Evolutionary conservation across 2,113 vertebrate genomes (phyloP).

Genomic region (Cryptomyrus ogoouensis): DNA sequence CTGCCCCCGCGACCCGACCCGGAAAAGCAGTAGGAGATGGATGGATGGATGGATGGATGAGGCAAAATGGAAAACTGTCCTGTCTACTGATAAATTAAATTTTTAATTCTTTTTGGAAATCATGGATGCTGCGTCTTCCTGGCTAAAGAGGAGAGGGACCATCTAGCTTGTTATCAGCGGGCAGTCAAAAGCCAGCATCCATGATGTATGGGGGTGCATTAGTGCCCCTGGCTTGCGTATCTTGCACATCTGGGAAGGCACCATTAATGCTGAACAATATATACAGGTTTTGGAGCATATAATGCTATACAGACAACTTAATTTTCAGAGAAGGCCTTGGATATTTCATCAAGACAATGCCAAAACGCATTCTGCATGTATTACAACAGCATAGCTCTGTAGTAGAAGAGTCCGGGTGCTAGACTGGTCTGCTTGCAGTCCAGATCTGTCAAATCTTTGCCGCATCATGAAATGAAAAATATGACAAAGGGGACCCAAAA

Average conservation of each 20-base stretch:
- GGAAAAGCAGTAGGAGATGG: too few relatives aligned
- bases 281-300: neutral
- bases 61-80: neutral
- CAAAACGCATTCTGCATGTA: neutral
- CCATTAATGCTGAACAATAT: neutral
- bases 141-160: neutral
- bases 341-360: neutral
- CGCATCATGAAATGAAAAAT: neutral
- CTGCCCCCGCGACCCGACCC: too few relatives aligned
- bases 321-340: neutral
- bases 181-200: neutral
- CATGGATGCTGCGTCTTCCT: neutral
- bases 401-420: neutral
- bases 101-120: too few relatives aligned
- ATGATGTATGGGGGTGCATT: neutral
- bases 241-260: neutral
- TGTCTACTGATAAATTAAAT: neutral
- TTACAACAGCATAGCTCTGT: neutral
- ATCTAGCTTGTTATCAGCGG: neutral
- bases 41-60: neutral
- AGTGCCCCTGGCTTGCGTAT: neutral
- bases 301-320: neutral
- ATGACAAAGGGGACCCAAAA: neutral
- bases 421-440: neutral
- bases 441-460: neutral